These are phyloP conservation scores for Colaptes auratus DNA, from an alignment of 2,113 vertebrate species.

Conservation along the genomic window DNA sequence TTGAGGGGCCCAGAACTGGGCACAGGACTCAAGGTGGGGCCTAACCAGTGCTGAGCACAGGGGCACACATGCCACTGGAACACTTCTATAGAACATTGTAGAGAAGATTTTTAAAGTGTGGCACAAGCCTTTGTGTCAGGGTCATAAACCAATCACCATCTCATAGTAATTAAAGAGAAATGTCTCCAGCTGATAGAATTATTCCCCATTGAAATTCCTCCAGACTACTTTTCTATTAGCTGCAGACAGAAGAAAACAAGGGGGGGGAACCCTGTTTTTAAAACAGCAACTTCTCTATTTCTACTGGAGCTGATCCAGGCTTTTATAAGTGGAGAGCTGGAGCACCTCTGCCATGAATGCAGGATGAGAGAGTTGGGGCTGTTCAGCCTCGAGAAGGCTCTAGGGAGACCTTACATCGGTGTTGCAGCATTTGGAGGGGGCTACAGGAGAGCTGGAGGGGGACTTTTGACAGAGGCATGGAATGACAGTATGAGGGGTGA, in stretches of 20 bases:
- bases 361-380: too few relatives aligned
- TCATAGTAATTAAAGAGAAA: constrained; percentile 41
- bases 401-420: too few relatives aligned
- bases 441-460: too few relatives aligned
- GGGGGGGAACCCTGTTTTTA: not conserved
- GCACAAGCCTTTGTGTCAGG: not conserved
- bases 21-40: too few relatives aligned
- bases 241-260: not conserved
- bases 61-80: not conserved
- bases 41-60: too few relatives aligned
- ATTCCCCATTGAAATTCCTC: not conserved
- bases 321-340: not conserved
- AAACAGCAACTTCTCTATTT: not conserved
- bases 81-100: not conserved
- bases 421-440: too few relatives aligned
- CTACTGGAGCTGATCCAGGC: not conserved
- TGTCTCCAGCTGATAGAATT: constrained; percentile 11
- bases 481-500: too few relatives aligned
- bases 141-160: constrained; percentile 18
- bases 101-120: not conserved
- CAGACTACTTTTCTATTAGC: not conserved
- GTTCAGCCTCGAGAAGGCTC: too few relatives aligned
- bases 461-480: too few relatives aligned
- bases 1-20: too few relatives aligned
- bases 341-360: too few relatives aligned